Evolutionary conservation across 2,888 invertebrate genomes (phyloP).

Genomic region (Noctuana brunneofusca): DNA sequence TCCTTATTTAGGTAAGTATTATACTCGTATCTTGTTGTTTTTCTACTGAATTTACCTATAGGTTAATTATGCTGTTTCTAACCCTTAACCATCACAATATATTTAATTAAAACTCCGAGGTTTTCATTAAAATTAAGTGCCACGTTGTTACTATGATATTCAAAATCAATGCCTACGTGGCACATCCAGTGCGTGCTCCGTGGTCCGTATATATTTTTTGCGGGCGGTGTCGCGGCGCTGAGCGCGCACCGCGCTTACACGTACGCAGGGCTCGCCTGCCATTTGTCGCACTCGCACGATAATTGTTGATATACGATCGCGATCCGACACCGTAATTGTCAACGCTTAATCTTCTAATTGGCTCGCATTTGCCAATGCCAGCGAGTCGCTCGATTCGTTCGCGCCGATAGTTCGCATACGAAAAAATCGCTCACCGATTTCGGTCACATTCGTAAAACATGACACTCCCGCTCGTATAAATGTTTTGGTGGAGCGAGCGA

Average conservation of each 20-base stretch:
- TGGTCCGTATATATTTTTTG: slow-evolving; percentile 7
- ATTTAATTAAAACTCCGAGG: background rate
- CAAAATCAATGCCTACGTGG: too few species aligned
- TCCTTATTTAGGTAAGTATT: too few species aligned
- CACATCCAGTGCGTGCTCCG: background rate
- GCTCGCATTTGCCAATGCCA: slow-evolving; percentile 82
- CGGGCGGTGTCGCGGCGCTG: slow-evolving; percentile 17
- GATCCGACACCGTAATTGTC: slow-evolving; percentile 80
- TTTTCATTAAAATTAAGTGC: background rate
- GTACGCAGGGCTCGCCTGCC: slow-evolving; percentile 60
- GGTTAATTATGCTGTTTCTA: too few species aligned
- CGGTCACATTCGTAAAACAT: slow-evolving; percentile 53
- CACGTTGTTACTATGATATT: too few species aligned
- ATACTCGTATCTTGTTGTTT: too few species aligned
- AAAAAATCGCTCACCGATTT: slow-evolving; percentile 55
- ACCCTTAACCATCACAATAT: too few species aligned
- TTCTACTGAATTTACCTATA: too few species aligned
- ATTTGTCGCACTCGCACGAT: slow-evolving; percentile 81
- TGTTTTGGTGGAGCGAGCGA: slow-evolving; percentile 48
- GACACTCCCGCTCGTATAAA: slow-evolving; percentile 52
- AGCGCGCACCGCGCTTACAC: slow-evolving; percentile 61
- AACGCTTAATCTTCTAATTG: slow-evolving; percentile 83
- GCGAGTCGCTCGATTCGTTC: slow-evolving; percentile 60
- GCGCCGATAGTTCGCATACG: slow-evolving; percentile 59
- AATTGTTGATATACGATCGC: slow-evolving; percentile 83